Percentiles rank a stretch among this genome's conserved stretches.
These are phyloP conservation scores for Stenolophus ochropezus DNA, from an alignment of 2,888 invertebrate species.

Conservation along the genomic window DNA sequence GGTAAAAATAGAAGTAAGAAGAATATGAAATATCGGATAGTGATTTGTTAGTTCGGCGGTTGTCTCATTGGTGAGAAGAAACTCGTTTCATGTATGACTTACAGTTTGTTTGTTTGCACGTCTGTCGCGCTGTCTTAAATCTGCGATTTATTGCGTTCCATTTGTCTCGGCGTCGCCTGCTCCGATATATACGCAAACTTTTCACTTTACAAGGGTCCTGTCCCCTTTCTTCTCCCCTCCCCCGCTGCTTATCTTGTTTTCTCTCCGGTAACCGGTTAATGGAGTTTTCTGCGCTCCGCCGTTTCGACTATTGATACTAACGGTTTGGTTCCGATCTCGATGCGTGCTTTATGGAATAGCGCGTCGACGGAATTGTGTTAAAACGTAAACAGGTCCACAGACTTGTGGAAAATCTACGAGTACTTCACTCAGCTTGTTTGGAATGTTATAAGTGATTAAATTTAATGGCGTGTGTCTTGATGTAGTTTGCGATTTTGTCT, in stretches of 20 bases:
- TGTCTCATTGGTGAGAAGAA: conserved; percentile 1
- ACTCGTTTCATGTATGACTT: conserved; percentile 41
- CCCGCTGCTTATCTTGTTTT: conserved; percentile 41
- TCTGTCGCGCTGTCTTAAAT: conserved; percentile 44
- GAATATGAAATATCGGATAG: neutral
- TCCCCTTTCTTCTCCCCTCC: neutral
- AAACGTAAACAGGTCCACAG: conserved; percentile 31
- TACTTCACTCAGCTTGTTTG: conserved; percentile 6
- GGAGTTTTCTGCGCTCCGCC: conserved; percentile 37
- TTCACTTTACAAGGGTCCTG: conserved; percentile 48
- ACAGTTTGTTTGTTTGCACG: conserved; percentile 48
- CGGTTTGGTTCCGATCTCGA: conserved; percentile 34
- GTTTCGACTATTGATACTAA: conserved; percentile 53
- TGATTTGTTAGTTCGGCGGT: neutral
- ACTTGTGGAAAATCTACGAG: conserved; percentile 25
- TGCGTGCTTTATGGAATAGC: conserved; percentile 40
- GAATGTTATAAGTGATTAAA: conserved; percentile 31
- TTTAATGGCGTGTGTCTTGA: conserved; percentile 39
- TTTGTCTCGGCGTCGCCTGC: conserved; percentile 51
- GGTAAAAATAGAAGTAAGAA: neutral
- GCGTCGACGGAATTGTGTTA: conserved; percentile 4
- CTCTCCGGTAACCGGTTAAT: conserved; percentile 51
- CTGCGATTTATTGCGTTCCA: conserved; percentile 55
- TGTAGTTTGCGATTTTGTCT: conserved; percentile 42
- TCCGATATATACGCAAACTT: conserved; percentile 55